Evolutionary conservation across 92 coral and sea anemone genomes (phyloP).

Genomic region (Pocillopora meandrina): DNA sequence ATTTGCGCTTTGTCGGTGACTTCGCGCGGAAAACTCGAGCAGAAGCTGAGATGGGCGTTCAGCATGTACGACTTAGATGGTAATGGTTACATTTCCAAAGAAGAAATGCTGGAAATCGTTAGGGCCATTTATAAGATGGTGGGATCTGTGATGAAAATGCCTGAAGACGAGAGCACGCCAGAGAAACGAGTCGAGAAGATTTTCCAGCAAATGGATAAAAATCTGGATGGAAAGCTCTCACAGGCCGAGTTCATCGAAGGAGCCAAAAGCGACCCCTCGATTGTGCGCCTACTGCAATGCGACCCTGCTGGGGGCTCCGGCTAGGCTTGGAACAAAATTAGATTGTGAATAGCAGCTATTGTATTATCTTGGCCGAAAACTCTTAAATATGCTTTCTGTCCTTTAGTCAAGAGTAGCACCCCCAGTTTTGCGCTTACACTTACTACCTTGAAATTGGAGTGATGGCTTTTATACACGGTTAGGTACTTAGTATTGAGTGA

Average conservation of each 20-base stretch:
- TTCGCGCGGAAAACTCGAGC: conserved; percentile 93
- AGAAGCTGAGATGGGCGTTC: conserved; percentile 98
- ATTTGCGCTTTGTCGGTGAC: conserved; percentile 99
- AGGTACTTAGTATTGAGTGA: neutral
- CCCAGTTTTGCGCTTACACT: neutral
- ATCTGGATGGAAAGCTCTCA: conserved; percentile 91
- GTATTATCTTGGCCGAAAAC: neutral
- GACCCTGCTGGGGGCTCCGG: conserved; percentile 75
- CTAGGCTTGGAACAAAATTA: neutral
- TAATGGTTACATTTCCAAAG: conserved; percentile 84
- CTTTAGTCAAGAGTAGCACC: neutral
- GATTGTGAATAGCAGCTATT: neutral
- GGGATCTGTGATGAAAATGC: conserved; percentile 97
- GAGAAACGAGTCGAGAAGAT: conserved; percentile 95
- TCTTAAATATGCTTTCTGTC: conserved; percentile 1
- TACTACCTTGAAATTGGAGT: neutral
- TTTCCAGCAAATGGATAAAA: conserved; percentile 97
- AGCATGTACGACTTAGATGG: conserved; percentile 97
- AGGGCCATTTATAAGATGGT: conserved; percentile 98
- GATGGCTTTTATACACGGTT: neutral
- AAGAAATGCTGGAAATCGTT: conserved; percentile 96
- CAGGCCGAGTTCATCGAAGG: conserved; percentile 94
- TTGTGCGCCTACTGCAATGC: conserved; percentile 93
- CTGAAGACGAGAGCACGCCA: conserved; percentile 97
- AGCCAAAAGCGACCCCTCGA: conserved; percentile 98